Evolutionary conservation across 2,888 invertebrate species (phyloP), one percentile per base, ranked within the genome.

Genomic region (Nemotelus pantherinus): DNA sequence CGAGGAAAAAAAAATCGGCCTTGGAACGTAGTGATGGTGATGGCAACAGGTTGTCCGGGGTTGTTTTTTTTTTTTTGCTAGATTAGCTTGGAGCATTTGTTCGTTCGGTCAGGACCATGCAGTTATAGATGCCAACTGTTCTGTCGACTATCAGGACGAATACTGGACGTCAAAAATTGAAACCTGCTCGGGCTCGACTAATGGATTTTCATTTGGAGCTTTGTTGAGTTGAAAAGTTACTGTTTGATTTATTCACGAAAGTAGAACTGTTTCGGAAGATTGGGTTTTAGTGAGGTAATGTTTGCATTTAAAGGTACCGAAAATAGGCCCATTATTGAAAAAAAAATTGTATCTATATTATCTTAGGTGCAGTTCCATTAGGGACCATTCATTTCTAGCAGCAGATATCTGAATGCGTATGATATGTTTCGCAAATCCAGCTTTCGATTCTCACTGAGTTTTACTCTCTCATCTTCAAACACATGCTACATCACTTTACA

Each of bases 171-270:
- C 25, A 55, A 10, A 70, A 48, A 67, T 25, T 45, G 50, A 25
- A 41, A 39, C 41, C 41, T 60, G 60, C 2, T n/a, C 39, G 60
- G 25, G 25, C 25, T 25, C 25, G 25, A 25, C 25, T 25, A 25
- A 25, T 25, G 25, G 25, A 25, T 25, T 25, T 25, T 25, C 25
- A 25, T 25, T 25, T 25, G 25, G 25, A 25, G 25, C 25, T 25
- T 25, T 25, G 25, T 25, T 25, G 25, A 48, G 50, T 50, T 39
- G 44, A 25, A 67, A 50, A 50, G 67, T n/a, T 25, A 25, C 39
- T 44, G 3, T 67, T 67, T 67, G 25, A 67, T 67, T 67, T 67
- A 67, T 67, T 67, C 67, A 67, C 48, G 50, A 65, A 63, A 63
- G 63, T 43, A 41, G 0, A 25, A 25, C 25, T 25, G 25, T 25